A percentile compares a stretch with the other conserved stretches of the same genome.
Evolutionary conservation across 1,140 invertebrate species (phyloP).

Genomic region (Neodiprion pinetum): DNA sequence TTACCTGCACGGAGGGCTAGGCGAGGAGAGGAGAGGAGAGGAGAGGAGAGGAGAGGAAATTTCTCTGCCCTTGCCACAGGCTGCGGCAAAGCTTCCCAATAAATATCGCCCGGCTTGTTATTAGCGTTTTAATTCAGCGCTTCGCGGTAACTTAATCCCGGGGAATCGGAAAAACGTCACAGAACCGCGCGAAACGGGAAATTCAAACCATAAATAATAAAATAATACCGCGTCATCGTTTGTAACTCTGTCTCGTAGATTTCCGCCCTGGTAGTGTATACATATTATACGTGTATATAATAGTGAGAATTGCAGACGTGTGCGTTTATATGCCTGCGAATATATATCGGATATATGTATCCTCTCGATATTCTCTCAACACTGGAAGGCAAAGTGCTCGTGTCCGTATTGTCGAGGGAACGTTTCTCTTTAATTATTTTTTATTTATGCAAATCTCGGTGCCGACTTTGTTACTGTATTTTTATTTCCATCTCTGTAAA

Average conservation of each 20-base stretch:
- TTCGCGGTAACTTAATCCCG: slow-evolving; percentile 53
- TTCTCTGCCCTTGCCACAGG: slow-evolving; percentile 12
- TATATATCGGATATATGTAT: background rate
- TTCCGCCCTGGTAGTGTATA: background rate
- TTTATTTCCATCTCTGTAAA: too few relatives aligned
- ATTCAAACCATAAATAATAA: slow-evolving; percentile 53
- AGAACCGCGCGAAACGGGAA: slow-evolving; percentile 23
- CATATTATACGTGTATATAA: too few relatives aligned
- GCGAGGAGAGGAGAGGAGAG: background rate
- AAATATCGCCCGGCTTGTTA: slow-evolving; percentile 56
- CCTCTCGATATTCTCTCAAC: background rate
- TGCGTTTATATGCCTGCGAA: too few relatives aligned
- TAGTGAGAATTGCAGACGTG: too few relatives aligned
- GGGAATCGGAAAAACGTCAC: slow-evolving; percentile 52
- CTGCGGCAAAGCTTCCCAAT: slow-evolving; percentile 48
- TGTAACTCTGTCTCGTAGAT: slow-evolving; percentile 34
- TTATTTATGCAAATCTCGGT: too few relatives aligned
- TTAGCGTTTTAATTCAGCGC: slow-evolving; percentile 58
- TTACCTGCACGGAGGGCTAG: background rate
- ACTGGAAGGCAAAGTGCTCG: background rate
- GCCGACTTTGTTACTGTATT: too few relatives aligned
- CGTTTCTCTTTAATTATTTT: too few relatives aligned
- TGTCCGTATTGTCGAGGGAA: too few relatives aligned
- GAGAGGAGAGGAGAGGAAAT: slow-evolving; percentile 11
- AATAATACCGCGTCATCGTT: slow-evolving; percentile 53